Conservation (phyloP, 92 coral and sea anemone genomes). For the Palythoa grandiflora region DNA sequence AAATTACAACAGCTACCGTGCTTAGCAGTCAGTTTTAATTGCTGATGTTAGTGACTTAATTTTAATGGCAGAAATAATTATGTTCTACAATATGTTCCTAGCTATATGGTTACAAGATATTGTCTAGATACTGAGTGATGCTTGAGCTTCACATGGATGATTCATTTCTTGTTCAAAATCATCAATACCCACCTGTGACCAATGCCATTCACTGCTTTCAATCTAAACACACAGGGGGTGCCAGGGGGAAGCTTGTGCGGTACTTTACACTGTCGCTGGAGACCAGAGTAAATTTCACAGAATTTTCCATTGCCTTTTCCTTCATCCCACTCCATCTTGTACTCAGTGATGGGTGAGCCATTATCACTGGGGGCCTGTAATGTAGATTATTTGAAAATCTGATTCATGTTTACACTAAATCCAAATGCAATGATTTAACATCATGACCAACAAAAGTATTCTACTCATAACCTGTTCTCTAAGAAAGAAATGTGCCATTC, state of each 20-base stretch:
- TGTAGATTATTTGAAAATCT: no score
- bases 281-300: constrained; percentile 72
- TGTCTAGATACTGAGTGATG: no score
- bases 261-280: constrained; percentile 80
- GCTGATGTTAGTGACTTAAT: no score
- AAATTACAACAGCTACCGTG: no score
- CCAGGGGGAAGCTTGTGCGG: constrained; percentile 92
- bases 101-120: no score
- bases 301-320: constrained; percentile 78
- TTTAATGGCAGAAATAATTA: no score
- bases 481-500: background rate
- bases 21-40: no score
- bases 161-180: background rate
- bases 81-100: no score
- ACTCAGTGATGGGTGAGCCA: constrained; percentile 88
- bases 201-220: constrained; percentile 87
- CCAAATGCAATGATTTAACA: no score
- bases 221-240: constrained; percentile 86
- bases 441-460: no score
- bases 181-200: constrained; percentile 80
- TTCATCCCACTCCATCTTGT: constrained; percentile 90
- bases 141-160: background rate
- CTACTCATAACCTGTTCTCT: no score
- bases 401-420: no score
- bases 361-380: constrained; percentile 83